These are phyloP conservation scores for Platynereis dumerilii DNA, from an alignment of 2,888 invertebrate species.

Conservation along the genomic window DNA sequence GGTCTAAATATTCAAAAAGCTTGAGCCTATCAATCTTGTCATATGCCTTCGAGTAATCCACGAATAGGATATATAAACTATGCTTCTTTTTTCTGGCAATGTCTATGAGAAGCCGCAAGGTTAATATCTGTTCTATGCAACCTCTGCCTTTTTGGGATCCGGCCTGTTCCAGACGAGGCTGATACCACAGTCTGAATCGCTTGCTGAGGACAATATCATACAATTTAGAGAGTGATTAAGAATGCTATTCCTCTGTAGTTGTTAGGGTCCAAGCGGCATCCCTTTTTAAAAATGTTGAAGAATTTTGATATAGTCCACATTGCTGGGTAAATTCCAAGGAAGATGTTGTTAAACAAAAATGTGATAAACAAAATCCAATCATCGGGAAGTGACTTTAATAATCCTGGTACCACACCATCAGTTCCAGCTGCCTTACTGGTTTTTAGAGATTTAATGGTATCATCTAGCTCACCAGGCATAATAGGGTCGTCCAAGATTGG, in stretches of 20 bases:
- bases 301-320: not conserved
- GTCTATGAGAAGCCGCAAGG: not conserved
- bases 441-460: not conserved
- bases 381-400: not conserved
- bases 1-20: not conserved
- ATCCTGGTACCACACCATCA: not conserved
- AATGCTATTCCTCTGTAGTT: not conserved
- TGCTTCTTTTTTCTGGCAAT: not conserved
- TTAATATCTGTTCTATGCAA: not conserved
- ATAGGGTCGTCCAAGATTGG: not conserved
- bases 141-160: not conserved
- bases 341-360: no score
- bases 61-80: not conserved
- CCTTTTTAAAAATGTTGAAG: slow-evolving; percentile 7
- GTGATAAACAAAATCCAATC: slow-evolving; percentile 4
- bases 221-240: not conserved
- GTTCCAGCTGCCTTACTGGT: not conserved
- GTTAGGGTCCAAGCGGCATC: not conserved
- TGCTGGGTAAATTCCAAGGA: not conserved
- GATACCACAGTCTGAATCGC: not conserved
- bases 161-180: not conserved
- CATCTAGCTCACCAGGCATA: not conserved
- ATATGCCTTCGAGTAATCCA: not conserved
- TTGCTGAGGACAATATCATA: not conserved
- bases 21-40: not conserved